A percentile compares a stretch with the other conserved stretches of the same genome.
Conservation (phyloP, 2,888 invertebrate genomes). For the Chrysotoxum bicinctum region DNA sequence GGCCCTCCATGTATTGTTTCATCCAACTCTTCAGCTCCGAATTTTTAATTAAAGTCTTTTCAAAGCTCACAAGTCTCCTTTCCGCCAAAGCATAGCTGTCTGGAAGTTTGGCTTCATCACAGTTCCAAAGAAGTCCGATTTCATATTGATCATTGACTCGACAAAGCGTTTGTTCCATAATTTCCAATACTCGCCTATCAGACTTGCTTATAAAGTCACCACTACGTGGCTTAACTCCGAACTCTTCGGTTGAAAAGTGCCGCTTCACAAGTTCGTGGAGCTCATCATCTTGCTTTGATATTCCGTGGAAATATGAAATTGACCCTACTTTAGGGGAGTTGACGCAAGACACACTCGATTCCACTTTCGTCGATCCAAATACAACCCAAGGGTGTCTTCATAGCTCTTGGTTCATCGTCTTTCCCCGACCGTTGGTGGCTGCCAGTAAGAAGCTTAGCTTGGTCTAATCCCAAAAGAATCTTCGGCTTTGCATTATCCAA, state of each 20-base stretch:
- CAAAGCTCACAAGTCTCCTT: not conserved
- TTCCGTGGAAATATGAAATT: constrained; percentile 2
- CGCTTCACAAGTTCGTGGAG: constrained; percentile 25
- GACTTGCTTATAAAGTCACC: not conserved
- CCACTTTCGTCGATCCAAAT: not conserved
- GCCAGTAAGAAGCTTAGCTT: not conserved
- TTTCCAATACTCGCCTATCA: constrained; percentile 15
- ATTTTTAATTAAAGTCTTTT: not conserved
- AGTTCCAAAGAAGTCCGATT: constrained; percentile 22
- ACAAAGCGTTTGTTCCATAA: constrained; percentile 14
- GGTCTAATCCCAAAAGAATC: not conserved
- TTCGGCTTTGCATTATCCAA: not conserved
- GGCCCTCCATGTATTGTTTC: not conserved
- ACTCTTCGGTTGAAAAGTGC: constrained; percentile 37
- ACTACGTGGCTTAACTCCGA: constrained; percentile 18
- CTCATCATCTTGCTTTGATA: constrained; percentile 12
- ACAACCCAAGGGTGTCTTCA: constrained; percentile 1
- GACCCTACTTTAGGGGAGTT: not conserved
- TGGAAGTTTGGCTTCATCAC: constrained; percentile 7
- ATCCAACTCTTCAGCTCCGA: not conserved
- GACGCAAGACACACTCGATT: not conserved
- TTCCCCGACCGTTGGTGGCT: not conserved
- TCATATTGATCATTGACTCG: not conserved
- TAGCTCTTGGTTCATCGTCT: not conserved
- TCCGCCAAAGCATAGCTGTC: not conserved